Percentiles rank a stretch among this genome's conserved stretches.
phyloP scores from a whole-genome alignment of 1,140 invertebrate species.

The Drosophila tani region DNA sequence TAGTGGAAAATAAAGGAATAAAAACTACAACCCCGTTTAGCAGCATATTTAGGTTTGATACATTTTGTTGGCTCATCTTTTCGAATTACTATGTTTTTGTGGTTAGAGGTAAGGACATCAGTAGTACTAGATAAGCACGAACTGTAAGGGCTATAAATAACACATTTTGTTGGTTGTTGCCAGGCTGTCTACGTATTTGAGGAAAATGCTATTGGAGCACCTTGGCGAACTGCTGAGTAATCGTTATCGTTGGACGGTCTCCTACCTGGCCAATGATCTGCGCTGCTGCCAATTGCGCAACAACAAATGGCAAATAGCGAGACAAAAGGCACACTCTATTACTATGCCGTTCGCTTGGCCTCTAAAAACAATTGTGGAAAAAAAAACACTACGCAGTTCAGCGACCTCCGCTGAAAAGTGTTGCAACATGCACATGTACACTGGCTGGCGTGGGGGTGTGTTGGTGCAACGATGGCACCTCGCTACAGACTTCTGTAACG shows the following conservation, averaged over 20 bases:
- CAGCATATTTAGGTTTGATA: neutral
- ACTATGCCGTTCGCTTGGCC: constrained; percentile 66
- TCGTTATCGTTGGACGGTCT: constrained; percentile 16
- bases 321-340: constrained; percentile 46
- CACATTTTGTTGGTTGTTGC: constrained; percentile 27
- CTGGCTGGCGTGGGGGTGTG: constrained; percentile 19
- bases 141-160: constrained; percentile 20
- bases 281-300: constrained; percentile 63
- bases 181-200: constrained; percentile 43
- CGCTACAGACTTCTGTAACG: constrained; percentile 12
- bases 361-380: constrained; percentile 62
- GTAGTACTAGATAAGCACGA: neutral
- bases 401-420: constrained; percentile 64
- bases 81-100: neutral
- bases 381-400: constrained; percentile 59
- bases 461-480: constrained; percentile 19
- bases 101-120: neutral
- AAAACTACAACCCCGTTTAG: neutral
- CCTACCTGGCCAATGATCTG: constrained; percentile 62
- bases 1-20: neutral
- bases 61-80: neutral
- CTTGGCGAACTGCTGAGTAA: constrained; percentile 48
- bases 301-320: constrained; percentile 46
- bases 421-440: constrained; percentile 55
- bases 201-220: constrained; percentile 31